phyloP scores from a whole-genome alignment of 2,888 invertebrate species.

The Cheilosia vulpina region DNA sequence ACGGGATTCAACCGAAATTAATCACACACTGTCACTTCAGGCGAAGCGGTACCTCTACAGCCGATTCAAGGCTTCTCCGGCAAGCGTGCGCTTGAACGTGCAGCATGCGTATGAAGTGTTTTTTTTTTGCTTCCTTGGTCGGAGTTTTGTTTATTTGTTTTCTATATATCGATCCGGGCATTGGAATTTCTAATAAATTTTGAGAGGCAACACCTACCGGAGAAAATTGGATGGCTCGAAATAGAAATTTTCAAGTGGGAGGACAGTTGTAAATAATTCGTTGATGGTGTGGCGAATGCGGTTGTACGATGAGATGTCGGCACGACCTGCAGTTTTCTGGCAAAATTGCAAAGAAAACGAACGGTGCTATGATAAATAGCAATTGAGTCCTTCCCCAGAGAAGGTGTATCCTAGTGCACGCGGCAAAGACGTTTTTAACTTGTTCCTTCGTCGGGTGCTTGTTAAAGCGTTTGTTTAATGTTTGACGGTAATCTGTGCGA shows the following conservation, averaged over 20 bases:
- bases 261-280: conserved; percentile 74
- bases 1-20: conserved; percentile 67
- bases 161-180: conserved; percentile 56
- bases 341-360: conserved; percentile 6
- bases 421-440: conserved; percentile 12
- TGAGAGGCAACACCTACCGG: conserved; percentile 38
- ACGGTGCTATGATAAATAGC: conserved; percentile 57
- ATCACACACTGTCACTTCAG: conserved; percentile 68
- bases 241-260: conserved; percentile 69
- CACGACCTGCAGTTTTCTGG: conserved; percentile 27
- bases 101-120: conserved; percentile 25
- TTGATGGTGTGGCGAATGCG: conserved; percentile 68
- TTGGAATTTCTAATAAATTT: conserved; percentile 71
- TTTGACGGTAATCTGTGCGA: conserved; percentile 37
- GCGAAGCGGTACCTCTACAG: conserved; percentile 11
- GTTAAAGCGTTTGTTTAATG: conserved; percentile 52
- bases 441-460: conserved; percentile 14
- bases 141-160: conserved; percentile 38
- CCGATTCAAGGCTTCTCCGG: conserved; percentile 16
- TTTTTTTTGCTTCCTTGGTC: conserved; percentile 9
- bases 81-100: not conserved
- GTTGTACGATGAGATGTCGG: conserved; percentile 52
- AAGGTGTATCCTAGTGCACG: conserved; percentile 10
- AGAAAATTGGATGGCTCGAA: conserved; percentile 27
- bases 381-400: conserved; percentile 43